Conservation (phyloP, 1,140 invertebrate species). For the Thrips palmi region DNA sequence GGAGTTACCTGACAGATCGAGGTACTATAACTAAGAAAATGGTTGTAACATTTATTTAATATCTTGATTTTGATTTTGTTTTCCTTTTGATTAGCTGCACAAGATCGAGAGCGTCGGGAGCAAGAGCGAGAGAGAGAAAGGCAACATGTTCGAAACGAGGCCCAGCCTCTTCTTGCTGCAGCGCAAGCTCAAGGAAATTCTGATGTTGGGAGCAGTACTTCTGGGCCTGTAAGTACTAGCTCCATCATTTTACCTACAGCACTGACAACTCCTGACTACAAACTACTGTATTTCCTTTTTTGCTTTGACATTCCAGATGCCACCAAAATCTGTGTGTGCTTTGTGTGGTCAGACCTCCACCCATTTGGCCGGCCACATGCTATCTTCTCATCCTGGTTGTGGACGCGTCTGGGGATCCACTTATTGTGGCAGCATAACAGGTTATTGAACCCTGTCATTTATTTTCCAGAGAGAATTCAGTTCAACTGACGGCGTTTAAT, state of each 20-base stretch:
- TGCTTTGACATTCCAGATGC: slow-evolving; percentile 5
- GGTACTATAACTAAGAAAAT: slow-evolving; percentile 11
- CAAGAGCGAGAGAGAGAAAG: slow-evolving; percentile 21
- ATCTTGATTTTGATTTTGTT: too few species aligned
- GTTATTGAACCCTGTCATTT: too few species aligned
- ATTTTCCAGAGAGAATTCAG: too few species aligned
- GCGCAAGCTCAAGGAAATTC: slow-evolving; percentile 12
- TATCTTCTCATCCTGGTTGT: slow-evolving; percentile 28
- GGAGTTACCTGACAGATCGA: slow-evolving; percentile 19
- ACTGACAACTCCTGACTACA: neutral
- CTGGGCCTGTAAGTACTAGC: slow-evolving; percentile 4
- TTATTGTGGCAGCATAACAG: slow-evolving; percentile 26
- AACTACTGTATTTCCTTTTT: neutral
- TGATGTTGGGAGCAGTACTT: slow-evolving; percentile 9
- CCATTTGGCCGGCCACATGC: slow-evolving; percentile 21
- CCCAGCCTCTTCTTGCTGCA: slow-evolving; percentile 21
- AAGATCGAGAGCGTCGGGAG: slow-evolving; percentile 8
- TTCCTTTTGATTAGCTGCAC: neutral
- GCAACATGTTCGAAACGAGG: slow-evolving; percentile 26
- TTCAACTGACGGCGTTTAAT: too few species aligned
- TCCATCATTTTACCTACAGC: neutral
- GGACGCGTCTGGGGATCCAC: slow-evolving; percentile 22
- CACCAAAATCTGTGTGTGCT: slow-evolving; percentile 16
- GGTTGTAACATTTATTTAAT: too few species aligned
- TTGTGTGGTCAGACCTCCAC: slow-evolving; percentile 21